phyloP scores from a whole-genome alignment of 2,797 vertebrate genomes.

The Euphonia xanthogaster region DNA sequence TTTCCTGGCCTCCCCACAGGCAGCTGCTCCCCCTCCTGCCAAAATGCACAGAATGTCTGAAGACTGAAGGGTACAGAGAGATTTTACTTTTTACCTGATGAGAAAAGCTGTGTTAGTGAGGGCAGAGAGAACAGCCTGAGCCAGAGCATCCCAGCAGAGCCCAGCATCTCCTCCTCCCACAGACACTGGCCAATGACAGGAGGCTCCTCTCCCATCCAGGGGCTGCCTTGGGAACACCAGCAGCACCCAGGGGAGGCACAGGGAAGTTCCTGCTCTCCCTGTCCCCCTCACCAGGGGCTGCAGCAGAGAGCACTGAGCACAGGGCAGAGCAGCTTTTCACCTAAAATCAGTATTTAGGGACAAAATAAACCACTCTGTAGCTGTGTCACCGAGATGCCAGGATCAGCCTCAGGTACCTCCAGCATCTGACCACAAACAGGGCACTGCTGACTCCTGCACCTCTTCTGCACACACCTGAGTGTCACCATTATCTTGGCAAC shows the following conservation, averaged over 20 bases:
- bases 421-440: neutral
- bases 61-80: neutral
- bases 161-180: neutral
- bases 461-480: neutral
- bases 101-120: neutral
- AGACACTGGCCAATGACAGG: neutral
- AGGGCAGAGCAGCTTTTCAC: neutral
- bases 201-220: neutral
- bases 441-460: neutral
- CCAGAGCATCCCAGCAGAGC: neutral
- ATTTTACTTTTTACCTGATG: neutral
- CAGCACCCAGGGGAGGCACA: neutral
- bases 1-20: neutral
- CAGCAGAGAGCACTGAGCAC: neutral
- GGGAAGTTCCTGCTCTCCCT: neutral
- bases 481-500: neutral
- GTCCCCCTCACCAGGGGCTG: neutral
- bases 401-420: neutral
- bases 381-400: neutral
- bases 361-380: neutral
- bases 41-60: neutral
- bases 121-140: neutral
- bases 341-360: neutral
- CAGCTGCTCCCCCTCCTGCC: accelerated
- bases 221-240: accelerated